Conservation (phyloP, 2,888 invertebrate genomes). For the Kryphioiulus occultus region DNA sequence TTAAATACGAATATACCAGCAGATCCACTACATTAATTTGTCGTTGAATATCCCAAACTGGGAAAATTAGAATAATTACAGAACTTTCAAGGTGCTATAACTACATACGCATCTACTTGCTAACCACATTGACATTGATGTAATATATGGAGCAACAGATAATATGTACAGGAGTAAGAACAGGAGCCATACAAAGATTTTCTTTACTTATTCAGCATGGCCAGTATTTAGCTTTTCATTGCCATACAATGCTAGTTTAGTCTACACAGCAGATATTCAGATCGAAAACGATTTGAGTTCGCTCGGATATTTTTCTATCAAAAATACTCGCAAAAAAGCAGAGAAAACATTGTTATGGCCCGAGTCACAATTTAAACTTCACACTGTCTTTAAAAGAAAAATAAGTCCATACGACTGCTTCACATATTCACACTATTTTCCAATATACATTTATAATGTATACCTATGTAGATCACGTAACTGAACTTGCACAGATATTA, state of each 20-base stretch:
- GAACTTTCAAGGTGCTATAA: not conserved
- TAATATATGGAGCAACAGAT: not conserved
- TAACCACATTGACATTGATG: not conserved
- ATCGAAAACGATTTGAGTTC: too few relatives aligned
- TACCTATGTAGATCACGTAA: not conserved
- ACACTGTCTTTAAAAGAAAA: not conserved
- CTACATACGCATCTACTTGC: not conserved
- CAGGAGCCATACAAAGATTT: not conserved
- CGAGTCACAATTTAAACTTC: not conserved
- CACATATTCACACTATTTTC: not conserved
- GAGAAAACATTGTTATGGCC: not conserved
- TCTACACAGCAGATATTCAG: too few relatives aligned
- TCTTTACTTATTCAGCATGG: not conserved
- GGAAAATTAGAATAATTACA: not conserved
- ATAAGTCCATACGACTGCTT: not conserved
- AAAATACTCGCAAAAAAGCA: not conserved
- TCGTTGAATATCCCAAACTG: not conserved
- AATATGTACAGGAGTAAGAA: not conserved
- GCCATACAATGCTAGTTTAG: not conserved
- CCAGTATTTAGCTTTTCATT: not conserved
- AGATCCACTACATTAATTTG: not conserved
- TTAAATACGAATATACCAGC: not conserved
- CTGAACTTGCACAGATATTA: constrained; percentile 15
- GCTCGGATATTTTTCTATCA: not conserved
- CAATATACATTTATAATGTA: not conserved